Percentiles rank a stretch among this genome's conserved stretches.
These are phyloP conservation scores for Eira barbara DNA, from an alignment of 2,113 vertebrate species.

Conservation along the genomic window DNA sequence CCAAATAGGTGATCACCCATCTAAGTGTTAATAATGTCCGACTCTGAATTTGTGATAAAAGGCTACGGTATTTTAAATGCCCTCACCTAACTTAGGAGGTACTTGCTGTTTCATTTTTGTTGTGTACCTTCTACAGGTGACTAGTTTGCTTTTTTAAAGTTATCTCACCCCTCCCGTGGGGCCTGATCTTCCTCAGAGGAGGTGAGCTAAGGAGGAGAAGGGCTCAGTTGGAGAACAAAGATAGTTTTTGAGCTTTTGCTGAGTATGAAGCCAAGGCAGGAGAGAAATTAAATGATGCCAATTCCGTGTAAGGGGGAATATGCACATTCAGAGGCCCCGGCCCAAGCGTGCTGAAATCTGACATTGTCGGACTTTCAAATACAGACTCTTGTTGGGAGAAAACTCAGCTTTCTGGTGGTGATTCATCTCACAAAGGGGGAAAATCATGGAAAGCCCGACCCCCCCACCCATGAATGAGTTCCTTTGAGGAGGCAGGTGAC, in stretches of 20 bases:
- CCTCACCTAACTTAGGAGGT: neutral
- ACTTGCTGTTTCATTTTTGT: neutral
- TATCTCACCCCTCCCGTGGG: neutral
- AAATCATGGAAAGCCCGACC: neutral
- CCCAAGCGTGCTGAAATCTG: neutral
- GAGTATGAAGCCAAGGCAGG: neutral
- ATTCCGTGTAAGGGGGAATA: rapidly evolving
- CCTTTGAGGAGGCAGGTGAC: rapidly evolving
- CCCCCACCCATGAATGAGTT: neutral
- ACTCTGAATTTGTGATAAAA: neutral
- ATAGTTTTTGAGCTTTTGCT: neutral
- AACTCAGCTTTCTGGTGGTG: neutral
- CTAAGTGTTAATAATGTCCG: neutral
- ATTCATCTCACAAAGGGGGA: neutral
- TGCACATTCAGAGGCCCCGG: neutral
- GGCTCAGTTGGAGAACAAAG: neutral
- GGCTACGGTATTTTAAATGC: neutral
- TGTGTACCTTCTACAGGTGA: neutral
- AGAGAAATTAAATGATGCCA: neutral
- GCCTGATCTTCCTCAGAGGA: neutral
- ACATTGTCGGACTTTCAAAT: neutral
- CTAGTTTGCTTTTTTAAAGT: neutral
- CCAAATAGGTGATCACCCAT: neutral
- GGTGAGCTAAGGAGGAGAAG: neutral
- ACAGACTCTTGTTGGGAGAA: neutral